Conservation (phyloP, 2,797 vertebrate genomes). For the Lophura swinhoii region DNA sequence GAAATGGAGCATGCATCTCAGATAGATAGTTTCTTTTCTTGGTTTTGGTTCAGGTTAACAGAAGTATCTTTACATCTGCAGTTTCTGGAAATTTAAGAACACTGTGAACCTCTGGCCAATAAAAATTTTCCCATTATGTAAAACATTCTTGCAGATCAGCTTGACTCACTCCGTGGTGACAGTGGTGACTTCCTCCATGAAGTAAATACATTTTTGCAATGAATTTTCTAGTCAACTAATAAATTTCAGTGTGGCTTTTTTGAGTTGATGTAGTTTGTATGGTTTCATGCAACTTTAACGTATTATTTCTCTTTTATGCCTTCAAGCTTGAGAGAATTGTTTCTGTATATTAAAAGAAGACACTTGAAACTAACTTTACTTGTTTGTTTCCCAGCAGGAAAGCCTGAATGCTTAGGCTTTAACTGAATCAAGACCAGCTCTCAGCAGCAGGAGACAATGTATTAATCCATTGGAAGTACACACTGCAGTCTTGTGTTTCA, state of each 20-base stretch:
- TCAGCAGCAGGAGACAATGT: conserved; percentile 56
- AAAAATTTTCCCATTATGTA: conserved; percentile 75
- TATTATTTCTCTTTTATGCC: conserved; percentile 9
- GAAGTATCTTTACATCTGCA: conserved; percentile 68
- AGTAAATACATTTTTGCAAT: conserved; percentile 27
- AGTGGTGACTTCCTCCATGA: conserved; percentile 65
- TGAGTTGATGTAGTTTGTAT: not conserved
- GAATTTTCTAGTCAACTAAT: not conserved
- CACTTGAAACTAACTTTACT: conserved; percentile 50
- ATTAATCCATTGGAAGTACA: conserved; percentile 56
- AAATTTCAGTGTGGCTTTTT: not conserved
- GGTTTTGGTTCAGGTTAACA: conserved; percentile 71
- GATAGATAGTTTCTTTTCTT: conserved; percentile 74
- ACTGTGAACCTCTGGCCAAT: conserved; percentile 63
- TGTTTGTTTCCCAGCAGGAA: conserved; percentile 72
- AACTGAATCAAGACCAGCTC: conserved; percentile 59
- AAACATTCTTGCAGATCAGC: conserved; percentile 39
- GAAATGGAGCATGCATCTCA: conserved; percentile 33
- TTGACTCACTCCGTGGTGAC: conserved; percentile 62
- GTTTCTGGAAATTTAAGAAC: conserved; percentile 79
- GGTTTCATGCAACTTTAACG: not conserved
- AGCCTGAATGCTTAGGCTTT: conserved; percentile 49
- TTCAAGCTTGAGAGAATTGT: conserved; percentile 56
- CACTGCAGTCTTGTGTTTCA: conserved; percentile 32
- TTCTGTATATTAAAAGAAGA: conserved; percentile 62